Evolutionary conservation across 1,140 invertebrate species (phyloP).

Genomic region (Brachionus calyciflorus): DNA sequence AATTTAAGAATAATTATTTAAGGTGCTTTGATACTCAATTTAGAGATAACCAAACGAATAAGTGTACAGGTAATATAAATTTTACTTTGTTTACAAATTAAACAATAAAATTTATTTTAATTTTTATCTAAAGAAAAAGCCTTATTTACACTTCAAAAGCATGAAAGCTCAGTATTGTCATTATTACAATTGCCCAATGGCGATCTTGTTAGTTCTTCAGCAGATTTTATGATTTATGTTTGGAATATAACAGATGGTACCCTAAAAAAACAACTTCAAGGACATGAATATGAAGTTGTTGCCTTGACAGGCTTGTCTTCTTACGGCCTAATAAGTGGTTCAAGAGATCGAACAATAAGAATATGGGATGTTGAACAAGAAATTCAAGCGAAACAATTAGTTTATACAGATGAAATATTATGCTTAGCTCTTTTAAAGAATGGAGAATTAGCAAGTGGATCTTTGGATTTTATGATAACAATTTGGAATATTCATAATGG

Average conservation of each 20-base stretch:
- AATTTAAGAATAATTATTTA: neutral
- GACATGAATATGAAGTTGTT: slow-evolving; percentile 20
- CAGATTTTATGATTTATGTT: slow-evolving; percentile 22
- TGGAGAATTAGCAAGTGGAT: neutral
- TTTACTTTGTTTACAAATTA: neutral
- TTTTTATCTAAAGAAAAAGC: neutral
- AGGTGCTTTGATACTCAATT: slow-evolving; percentile 20
- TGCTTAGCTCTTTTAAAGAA: neutral
- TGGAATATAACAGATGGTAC: neutral
- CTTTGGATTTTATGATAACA: neutral
- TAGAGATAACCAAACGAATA: neutral
- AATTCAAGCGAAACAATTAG: slow-evolving; percentile 49
- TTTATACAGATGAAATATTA: slow-evolving; percentile 29
- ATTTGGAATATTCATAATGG: slow-evolving; percentile 23
- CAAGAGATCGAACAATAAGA: slow-evolving; percentile 52
- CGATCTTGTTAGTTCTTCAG: slow-evolving; percentile 6
- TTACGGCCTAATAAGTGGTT: slow-evolving; percentile 51
- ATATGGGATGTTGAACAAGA: slow-evolving; percentile 52
- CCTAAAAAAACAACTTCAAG: neutral
- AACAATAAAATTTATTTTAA: neutral
- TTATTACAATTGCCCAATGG: neutral
- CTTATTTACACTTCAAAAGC: neutral
- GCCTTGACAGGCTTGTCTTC: neutral
- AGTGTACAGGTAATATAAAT: neutral
- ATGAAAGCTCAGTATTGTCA: neutral